phyloP scores from a whole-genome alignment of 2,113 vertebrate species.

The Sceloporus undulatus region DNA sequence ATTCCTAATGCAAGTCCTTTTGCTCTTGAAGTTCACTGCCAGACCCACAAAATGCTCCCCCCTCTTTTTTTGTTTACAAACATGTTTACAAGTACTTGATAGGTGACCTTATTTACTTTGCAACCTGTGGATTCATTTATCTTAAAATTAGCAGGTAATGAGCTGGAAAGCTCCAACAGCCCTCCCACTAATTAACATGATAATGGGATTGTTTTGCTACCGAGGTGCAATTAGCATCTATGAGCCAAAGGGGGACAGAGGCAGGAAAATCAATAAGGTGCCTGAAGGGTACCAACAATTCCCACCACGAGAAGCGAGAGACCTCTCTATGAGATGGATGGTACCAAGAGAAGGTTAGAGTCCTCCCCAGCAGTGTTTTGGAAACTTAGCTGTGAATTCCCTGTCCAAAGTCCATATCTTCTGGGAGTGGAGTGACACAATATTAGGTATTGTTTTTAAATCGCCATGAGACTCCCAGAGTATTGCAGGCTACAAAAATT shows the following conservation, averaged over 20 bases:
- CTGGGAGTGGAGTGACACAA: no score
- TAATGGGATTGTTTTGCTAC: constrained; percentile 89
- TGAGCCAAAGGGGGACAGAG: constrained; percentile 72
- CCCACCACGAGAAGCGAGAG: background rate
- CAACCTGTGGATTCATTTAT: constrained; percentile 90
- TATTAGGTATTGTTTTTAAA: no score
- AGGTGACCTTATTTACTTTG: constrained; percentile 89
- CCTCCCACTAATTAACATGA: constrained; percentile 90
- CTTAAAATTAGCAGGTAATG: constrained; percentile 91
- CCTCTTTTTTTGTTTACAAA: constrained; percentile 88
- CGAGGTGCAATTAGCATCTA: constrained; percentile 87
- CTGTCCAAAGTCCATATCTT: background rate
- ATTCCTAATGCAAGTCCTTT: constrained; percentile 61
- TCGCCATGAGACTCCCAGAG: no score
- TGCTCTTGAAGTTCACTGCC: constrained; percentile 73
- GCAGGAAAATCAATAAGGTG: constrained; percentile 82
- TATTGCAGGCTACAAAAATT: no score
- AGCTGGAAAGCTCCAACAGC: constrained; percentile 88
- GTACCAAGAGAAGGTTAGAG: background rate
- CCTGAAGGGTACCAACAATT: constrained; percentile 75
- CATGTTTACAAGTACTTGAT: constrained; percentile 87
- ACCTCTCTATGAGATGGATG: no score
- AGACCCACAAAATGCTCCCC: constrained; percentile 9
- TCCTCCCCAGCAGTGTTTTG: no score
- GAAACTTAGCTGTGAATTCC: background rate